Evolutionary conservation across 2,113 vertebrate genomes (phyloP).

Genomic region (Myotis brandtii): DNA sequence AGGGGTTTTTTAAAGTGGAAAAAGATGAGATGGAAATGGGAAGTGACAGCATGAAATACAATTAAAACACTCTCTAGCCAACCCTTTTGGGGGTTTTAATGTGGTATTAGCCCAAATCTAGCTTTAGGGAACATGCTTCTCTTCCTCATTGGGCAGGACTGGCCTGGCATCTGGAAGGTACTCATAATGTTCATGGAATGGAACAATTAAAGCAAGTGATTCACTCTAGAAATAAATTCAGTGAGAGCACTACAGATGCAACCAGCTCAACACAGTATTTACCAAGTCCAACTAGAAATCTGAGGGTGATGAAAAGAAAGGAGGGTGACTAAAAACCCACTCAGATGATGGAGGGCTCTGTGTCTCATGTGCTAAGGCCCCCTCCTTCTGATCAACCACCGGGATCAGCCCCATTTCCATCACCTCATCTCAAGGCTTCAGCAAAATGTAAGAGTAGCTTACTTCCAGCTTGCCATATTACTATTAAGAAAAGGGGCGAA

Average conservation of each 20-base stretch:
- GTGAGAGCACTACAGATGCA: neutral
- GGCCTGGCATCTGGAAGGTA: neutral
- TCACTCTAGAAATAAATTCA: neutral
- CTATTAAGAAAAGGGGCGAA: neutral
- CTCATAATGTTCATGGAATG: neutral
- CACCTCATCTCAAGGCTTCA: neutral
- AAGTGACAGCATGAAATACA: neutral
- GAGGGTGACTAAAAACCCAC: neutral
- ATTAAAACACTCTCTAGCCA: neutral
- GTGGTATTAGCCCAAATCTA: neutral
- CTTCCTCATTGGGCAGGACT: neutral
- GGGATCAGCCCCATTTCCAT: neutral
- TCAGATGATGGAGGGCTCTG: accelerated
- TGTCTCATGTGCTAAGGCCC: neutral
- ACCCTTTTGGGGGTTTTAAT: neutral
- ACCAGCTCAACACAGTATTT: neutral
- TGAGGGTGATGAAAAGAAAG: neutral
- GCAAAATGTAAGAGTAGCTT: neutral
- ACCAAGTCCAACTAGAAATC: neutral
- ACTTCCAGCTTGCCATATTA: neutral
- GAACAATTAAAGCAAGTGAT: constrained; percentile 1
- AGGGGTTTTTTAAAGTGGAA: neutral
- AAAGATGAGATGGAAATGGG: neutral
- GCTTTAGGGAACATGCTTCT: neutral
- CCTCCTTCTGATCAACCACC: neutral